Base-by-base conservation (phyloP, 1,140 invertebrate genomes). In the Onthophagus taurus region DNA sequence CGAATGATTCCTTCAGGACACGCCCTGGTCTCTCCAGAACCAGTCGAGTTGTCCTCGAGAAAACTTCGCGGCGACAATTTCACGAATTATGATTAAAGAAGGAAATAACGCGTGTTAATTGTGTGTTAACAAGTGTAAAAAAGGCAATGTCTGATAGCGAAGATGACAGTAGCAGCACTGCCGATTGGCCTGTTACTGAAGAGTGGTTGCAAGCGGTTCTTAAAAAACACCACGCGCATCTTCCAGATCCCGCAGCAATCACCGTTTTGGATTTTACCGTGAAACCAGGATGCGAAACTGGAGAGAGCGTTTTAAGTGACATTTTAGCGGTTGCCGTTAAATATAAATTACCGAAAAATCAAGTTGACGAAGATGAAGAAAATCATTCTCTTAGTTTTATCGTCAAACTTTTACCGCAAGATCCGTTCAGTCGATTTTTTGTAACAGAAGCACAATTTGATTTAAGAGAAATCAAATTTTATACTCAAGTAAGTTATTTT, bases 401-500 rank as follows among this genome's bases (percentile, higher is more conserved):
- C 26, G 76, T 85, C 42, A 89, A 88, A 57, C 69, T 85, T 5
- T 72, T 83, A 29, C 85, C 79, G 6, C 76, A 77, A 53, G 81
- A 84, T 64, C 78, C 78, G 2, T 85, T 80, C 64, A 80, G 77
- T 44, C 67, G 83, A 19, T 78, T 78, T 44, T 85, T 86, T 59
- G 82, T 85, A 20, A 81, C 79, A 21, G 81, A 85, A 58, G 83
- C 82, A 1, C 83, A 86, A 62, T 86, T 87, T 57, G 83, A 87
- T 64, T 73, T 84, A 1, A 69, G 84, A 33, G 84, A 87, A 64
- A 87, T 87, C 52, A 78, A 84, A 47, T 87, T 88, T 65, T 88
- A 87, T 59, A 87, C 83, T 0, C 74, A 83, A 72, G 75, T 84
- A 60, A 70, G 67, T 46, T 37, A 17, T 3, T 36, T 14, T 34